These are phyloP conservation scores for Cheirogaleus major DNA, from an alignment of 2,797 vertebrate species.

Conservation along the genomic window DNA sequence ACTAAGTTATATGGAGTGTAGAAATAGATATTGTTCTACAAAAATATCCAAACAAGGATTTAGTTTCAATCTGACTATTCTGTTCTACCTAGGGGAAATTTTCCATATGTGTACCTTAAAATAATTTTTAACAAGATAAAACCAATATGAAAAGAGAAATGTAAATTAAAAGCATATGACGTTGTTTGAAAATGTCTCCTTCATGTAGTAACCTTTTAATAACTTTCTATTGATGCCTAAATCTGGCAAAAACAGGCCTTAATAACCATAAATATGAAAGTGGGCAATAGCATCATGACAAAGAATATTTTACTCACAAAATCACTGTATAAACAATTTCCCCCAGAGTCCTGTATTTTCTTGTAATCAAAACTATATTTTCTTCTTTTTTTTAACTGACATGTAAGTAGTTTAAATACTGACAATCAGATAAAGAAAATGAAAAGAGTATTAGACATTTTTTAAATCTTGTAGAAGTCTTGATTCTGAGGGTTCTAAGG, in stretches of 20 bases:
- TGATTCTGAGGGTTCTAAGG: not conserved
- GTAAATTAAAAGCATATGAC: not conserved
- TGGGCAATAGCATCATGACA: not conserved
- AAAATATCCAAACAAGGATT: not conserved
- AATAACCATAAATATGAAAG: not conserved
- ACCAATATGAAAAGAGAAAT: not conserved
- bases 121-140: not conserved
- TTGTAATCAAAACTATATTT: not conserved
- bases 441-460: not conserved
- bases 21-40: not conserved
- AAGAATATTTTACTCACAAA: not conserved
- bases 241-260: not conserved
- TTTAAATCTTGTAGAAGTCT: not conserved
- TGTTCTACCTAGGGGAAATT: not conserved
- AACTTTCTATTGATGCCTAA: not conserved
- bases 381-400: not conserved
- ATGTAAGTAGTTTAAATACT: not conserved
- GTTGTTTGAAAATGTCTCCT: not conserved
- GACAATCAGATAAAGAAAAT: not conserved
- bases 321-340: not conserved
- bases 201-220: not conserved
- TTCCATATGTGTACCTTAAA: not conserved
- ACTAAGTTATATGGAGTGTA: not conserved
- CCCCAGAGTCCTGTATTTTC: not conserved
- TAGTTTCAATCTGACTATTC: not conserved